These are phyloP conservation scores for Tetranychus urticae DNA, from an alignment of 1,140 invertebrate genomes.

Conservation along the genomic window DNA sequence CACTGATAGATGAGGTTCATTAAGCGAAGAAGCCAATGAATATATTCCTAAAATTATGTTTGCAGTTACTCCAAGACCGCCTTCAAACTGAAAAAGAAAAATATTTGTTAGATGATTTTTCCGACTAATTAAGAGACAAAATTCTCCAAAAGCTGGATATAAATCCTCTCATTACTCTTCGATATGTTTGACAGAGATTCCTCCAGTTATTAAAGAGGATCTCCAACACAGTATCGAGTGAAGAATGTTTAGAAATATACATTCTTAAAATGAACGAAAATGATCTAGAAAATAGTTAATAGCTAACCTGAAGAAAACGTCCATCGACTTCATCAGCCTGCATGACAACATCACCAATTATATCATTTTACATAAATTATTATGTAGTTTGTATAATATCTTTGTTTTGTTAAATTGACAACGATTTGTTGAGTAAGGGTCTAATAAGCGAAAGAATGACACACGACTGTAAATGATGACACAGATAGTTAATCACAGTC, in stretches of 20 bases:
- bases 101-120: background rate
- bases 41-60: conserved; percentile 46
- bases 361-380: too few relatives aligned
- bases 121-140: background rate
- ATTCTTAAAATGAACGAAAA: too few relatives aligned
- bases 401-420: too few relatives aligned
- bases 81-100: conserved; percentile 46
- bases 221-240: background rate
- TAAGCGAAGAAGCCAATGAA: conserved; percentile 38
- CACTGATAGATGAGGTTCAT: conserved; percentile 44
- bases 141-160: background rate
- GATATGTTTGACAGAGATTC: background rate
- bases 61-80: conserved; percentile 43
- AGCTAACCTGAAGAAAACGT: conserved; percentile 30
- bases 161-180: background rate
- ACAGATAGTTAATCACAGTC: too few relatives aligned
- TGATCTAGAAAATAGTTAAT: background rate
- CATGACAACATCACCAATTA: conserved; percentile 63
- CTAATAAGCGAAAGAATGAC: too few relatives aligned
- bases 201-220: background rate
- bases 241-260: too few relatives aligned
- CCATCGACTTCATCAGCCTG: conserved; percentile 87
- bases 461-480: too few relatives aligned
- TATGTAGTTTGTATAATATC: too few relatives aligned
- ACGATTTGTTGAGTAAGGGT: too few relatives aligned